Evolutionary conservation across 2,888 invertebrate species (phyloP).

Genomic region (Nowickia ferox): DNA sequence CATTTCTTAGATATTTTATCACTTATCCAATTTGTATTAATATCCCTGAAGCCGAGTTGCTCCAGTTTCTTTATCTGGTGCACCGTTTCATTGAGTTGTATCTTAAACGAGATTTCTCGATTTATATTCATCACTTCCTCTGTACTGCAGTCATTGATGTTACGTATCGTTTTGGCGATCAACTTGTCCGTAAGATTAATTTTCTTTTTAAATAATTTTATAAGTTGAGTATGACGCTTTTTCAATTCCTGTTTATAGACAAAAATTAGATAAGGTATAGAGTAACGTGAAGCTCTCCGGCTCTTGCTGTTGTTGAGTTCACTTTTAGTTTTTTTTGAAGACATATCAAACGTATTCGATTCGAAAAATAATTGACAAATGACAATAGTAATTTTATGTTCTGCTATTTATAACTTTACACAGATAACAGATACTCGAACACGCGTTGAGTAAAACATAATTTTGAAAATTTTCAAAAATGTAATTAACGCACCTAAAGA

Average conservation of each 20-base stretch:
- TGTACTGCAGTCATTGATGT: conserved; percentile 40
- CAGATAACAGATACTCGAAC: neutral
- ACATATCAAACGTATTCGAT: neutral
- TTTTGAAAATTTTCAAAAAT: too few species aligned
- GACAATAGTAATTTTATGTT: too few species aligned
- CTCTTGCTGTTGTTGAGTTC: neutral
- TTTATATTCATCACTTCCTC: conserved; percentile 51
- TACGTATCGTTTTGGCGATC: conserved; percentile 43
- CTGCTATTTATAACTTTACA: conserved; percentile 40
- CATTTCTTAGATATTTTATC: conserved; percentile 27
- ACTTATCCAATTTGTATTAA: conserved; percentile 50
- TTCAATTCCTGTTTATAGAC: conserved; percentile 47
- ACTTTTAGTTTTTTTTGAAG: conserved; percentile 19
- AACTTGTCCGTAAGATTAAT: conserved; percentile 53
- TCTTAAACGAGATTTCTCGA: conserved; percentile 47
- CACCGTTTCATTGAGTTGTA: conserved; percentile 20
- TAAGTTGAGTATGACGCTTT: conserved; percentile 31
- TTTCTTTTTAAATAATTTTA: conserved; percentile 51
- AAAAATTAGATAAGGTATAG: conserved; percentile 56
- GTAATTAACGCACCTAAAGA: too few species aligned
- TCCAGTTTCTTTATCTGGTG: conserved; percentile 44
- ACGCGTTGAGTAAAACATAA: too few species aligned
- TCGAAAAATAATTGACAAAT: neutral
- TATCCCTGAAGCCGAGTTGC: conserved; percentile 47
- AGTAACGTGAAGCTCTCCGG: neutral